phyloP scores from a whole-genome alignment of 2,888 invertebrate genomes.

The Lissocephala sabroskyi region DNA sequence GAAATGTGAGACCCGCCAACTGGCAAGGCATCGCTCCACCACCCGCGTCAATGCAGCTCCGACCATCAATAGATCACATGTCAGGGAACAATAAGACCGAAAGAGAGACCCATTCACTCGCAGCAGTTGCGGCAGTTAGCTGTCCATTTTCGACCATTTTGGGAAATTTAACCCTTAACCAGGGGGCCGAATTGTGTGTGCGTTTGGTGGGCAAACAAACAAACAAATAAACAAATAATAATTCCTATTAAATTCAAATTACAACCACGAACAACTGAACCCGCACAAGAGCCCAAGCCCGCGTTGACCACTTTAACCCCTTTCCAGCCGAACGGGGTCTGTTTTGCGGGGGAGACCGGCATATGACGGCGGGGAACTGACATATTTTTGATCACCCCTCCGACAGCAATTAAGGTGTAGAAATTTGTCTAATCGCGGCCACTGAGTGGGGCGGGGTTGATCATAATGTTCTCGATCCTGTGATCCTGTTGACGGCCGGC shows the following conservation, averaged over 20 bases:
- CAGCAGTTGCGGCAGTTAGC: constrained; percentile 5
- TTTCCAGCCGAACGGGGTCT: no score
- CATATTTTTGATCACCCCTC: constrained; percentile 55
- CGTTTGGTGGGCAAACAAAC: constrained; percentile 18
- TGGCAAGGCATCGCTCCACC: constrained; percentile 20
- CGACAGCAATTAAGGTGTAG: constrained; percentile 47
- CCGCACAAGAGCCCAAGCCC: constrained; percentile 5
- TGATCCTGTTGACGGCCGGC: constrained; percentile 26
- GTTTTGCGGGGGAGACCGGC: constrained; percentile 41
- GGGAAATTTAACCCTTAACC: constrained; percentile 33
- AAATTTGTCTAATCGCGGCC: constrained; percentile 50
- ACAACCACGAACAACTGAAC: constrained; percentile 44
- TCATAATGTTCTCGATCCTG: constrained; percentile 18
- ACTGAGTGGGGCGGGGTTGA: constrained; percentile 7
- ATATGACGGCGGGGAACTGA: constrained; percentile 39
- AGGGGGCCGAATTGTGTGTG: constrained; percentile 37
- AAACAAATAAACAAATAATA: constrained; percentile 44
- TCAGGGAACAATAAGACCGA: constrained; percentile 23
- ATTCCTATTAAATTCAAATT: constrained; percentile 56
- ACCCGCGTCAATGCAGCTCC: constrained; percentile 7
- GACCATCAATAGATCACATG: constrained; percentile 34
- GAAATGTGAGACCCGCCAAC: constrained; percentile 18
- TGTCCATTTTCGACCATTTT: constrained; percentile 12
- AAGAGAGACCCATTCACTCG: neutral
- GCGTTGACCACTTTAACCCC: constrained; percentile 37